Evolutionary conservation across 92 coral and sea anemone genomes (phyloP).

Genomic region (Epizoanthus ramosus): DNA sequence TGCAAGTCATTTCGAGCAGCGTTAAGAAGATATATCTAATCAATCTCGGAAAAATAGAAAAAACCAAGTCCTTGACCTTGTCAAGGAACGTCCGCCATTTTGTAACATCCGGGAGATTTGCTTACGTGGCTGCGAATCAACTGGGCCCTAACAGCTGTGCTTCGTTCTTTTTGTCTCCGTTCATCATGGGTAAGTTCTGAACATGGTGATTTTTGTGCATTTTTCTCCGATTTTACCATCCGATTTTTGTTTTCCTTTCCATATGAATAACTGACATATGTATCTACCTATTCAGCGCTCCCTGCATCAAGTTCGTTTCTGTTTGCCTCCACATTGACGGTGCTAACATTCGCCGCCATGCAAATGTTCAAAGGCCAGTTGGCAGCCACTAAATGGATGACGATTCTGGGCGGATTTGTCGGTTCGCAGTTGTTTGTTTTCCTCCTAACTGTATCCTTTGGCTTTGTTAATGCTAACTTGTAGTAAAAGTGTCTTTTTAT

Average conservation of each 20-base stretch:
- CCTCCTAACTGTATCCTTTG: slow-evolving; percentile 95
- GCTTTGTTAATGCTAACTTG: not conserved
- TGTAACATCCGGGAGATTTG: slow-evolving; percentile 76
- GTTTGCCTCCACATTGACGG: slow-evolving; percentile 90
- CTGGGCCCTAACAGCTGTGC: slow-evolving; percentile 75
- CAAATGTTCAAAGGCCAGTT: slow-evolving; percentile 95
- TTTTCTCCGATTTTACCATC: not conserved
- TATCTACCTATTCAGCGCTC: slow-evolving; percentile 66
- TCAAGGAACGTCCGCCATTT: slow-evolving; percentile 70
- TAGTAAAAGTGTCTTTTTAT: not conserved
- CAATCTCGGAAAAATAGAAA: not conserved
- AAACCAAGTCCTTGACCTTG: not conserved
- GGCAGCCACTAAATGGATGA: slow-evolving; percentile 97
- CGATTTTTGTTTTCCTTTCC: slow-evolving; percentile 10
- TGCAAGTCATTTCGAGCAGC: slow-evolving; percentile 46
- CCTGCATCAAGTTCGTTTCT: slow-evolving; percentile 92
- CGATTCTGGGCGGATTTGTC: slow-evolving; percentile 92
- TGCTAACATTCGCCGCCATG: slow-evolving; percentile 94
- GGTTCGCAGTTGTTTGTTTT: slow-evolving; percentile 99
- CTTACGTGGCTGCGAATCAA: slow-evolving; percentile 52
- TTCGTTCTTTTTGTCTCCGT: slow-evolving; percentile 43
- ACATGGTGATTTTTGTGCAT: not conserved
- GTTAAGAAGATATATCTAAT: not conserved
- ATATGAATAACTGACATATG: not conserved
- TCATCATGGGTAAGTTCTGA: slow-evolving; percentile 77